phyloP scores from a whole-genome alignment of 2,113 vertebrate species.

The Mesembrinibis cayennensis region DNA sequence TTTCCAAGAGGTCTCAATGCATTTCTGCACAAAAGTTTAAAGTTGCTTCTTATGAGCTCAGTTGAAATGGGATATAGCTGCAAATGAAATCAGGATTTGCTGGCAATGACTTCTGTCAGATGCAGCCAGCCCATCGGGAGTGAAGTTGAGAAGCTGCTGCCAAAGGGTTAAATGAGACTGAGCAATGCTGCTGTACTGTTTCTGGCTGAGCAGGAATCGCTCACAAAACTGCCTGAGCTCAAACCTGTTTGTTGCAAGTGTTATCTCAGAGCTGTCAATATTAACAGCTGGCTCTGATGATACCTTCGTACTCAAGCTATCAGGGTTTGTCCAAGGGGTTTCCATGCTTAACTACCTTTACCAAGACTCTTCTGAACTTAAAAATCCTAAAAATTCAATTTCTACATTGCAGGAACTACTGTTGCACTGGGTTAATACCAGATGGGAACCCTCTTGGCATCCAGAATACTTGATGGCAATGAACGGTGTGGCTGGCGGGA shows the following conservation, averaged over 20 bases:
- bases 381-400: background rate
- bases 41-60: background rate
- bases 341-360: background rate
- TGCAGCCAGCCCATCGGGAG: background rate
- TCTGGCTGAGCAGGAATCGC: background rate
- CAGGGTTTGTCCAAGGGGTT: background rate
- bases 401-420: background rate
- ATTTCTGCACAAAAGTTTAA: background rate
- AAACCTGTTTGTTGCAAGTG: background rate
- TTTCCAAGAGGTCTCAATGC: background rate
- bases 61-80: background rate
- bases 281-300: background rate
- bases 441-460: background rate
- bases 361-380: background rate
- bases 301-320: background rate
- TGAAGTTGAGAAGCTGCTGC: background rate
- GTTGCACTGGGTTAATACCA: background rate
- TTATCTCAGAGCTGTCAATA: conserved; percentile 22
- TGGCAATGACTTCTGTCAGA: background rate
- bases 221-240: background rate
- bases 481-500: background rate
- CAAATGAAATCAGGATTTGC: fast-evolving
- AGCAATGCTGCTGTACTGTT: background rate
- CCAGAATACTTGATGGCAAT: background rate
- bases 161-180: background rate